Percentiles rank a stretch among this genome's conserved stretches.
Evolutionary conservation across 2,888 invertebrate species (phyloP).

Genomic region (Drosophila kanekoi): DNA sequence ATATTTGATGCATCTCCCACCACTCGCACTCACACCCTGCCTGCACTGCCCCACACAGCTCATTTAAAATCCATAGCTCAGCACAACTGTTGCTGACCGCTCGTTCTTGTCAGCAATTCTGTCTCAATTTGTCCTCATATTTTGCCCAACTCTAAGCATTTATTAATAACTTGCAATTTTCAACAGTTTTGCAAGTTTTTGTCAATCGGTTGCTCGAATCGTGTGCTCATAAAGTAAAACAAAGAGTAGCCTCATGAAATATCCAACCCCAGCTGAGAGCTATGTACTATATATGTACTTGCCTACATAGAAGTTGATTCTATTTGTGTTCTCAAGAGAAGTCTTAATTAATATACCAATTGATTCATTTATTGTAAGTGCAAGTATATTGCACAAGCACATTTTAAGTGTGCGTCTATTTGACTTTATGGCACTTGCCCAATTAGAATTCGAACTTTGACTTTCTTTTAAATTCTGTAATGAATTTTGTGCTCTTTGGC

Average conservation of each 20-base stretch:
- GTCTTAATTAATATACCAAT: too few relatives aligned
- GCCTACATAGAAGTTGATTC: too few relatives aligned
- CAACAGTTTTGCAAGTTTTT: conserved; percentile 45
- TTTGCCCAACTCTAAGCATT: conserved; percentile 40
- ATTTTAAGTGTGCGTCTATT: conserved; percentile 1
- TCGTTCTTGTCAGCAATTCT: conserved; percentile 40
- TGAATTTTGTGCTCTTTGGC: conserved; percentile 41
- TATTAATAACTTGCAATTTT: conserved; percentile 55
- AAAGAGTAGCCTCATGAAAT: neutral
- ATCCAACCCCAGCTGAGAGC: too few relatives aligned
- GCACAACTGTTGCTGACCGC: conserved; percentile 10
- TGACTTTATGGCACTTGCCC: conserved; percentile 39
- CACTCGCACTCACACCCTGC: neutral
- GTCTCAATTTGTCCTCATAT: conserved; percentile 49
- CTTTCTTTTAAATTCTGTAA: conserved; percentile 6
- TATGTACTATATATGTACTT: too few relatives aligned
- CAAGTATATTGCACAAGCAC: neutral
- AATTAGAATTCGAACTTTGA: conserved; percentile 3
- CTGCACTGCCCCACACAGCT: conserved; percentile 20
- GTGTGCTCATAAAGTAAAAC: conserved; percentile 22
- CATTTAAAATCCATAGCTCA: conserved; percentile 53
- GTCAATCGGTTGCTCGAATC: conserved; percentile 59
- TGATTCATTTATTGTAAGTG: neutral
- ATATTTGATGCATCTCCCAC: conserved; percentile 10
- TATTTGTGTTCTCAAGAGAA: too few relatives aligned